Percentiles rank a stretch among this genome's conserved stretches.
Evolutionary conservation across 2,888 invertebrate species (phyloP).

Genomic region (Thera britannica): DNA sequence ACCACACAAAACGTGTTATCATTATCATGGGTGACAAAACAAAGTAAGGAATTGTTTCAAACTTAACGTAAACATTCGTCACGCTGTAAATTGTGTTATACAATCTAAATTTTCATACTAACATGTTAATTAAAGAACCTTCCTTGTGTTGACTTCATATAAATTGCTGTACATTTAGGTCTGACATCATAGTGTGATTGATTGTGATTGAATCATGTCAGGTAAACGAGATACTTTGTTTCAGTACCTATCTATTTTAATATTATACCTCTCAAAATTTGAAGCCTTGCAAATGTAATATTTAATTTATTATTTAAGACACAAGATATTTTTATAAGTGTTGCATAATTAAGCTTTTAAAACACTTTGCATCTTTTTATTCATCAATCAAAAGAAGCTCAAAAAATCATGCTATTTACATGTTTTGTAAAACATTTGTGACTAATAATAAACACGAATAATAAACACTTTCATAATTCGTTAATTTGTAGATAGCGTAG

Average conservation of each 20-base stretch:
- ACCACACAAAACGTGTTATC: neutral
- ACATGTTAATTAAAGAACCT: slow-evolving; percentile 18
- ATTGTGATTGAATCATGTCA: slow-evolving; percentile 35
- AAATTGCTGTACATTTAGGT: slow-evolving; percentile 30
- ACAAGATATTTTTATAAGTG: too few relatives aligned
- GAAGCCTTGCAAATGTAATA: neutral
- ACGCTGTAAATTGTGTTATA: neutral
- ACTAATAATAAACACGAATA: neutral
- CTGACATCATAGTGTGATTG: slow-evolving; percentile 34
- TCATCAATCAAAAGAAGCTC: neutral
- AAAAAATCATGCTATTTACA: neutral
- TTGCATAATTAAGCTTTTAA: neutral
- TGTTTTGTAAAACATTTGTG: neutral
- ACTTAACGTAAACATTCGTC: neutral
- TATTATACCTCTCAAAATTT: neutral
- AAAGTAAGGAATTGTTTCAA: slow-evolving; percentile 6
- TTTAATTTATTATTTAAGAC: too few relatives aligned
- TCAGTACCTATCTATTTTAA: neutral
- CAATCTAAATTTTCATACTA: slow-evolving; percentile 22
- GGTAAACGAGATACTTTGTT: slow-evolving; percentile 34
- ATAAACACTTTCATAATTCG: neutral
- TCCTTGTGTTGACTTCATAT: slow-evolving; percentile 32
- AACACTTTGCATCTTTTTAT: neutral
- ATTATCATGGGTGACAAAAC: slow-evolving; percentile 1
- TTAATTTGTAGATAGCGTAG: slow-evolving; percentile 37